These are phyloP conservation scores for Thamnophis elegans DNA, from an alignment of 2,797 vertebrate species.

Conservation along the genomic window DNA sequence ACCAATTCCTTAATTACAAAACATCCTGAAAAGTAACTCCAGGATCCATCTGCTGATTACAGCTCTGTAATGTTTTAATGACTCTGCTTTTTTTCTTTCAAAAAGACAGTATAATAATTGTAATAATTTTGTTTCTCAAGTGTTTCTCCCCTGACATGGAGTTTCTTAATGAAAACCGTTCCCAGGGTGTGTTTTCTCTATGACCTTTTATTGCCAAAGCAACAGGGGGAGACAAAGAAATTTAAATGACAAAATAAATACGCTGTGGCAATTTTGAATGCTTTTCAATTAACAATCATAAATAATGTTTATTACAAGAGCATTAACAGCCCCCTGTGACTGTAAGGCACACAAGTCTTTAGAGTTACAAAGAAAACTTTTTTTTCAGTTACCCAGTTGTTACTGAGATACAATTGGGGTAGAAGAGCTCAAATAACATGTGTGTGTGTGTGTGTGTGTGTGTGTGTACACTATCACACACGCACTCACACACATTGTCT, in stretches of 20 bases:
- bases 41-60: slow-evolving; percentile 44
- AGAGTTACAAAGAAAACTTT: slow-evolving; percentile 4
- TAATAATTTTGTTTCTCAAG: slow-evolving; percentile 49
- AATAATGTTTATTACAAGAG: slow-evolving; percentile 49
- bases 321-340: slow-evolving; percentile 28
- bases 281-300: slow-evolving; percentile 44
- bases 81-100: slow-evolving; percentile 42
- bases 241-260: slow-evolving; percentile 57
- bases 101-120: slow-evolving; percentile 40
- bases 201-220: slow-evolving; percentile 38
- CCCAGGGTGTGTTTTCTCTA: slow-evolving; percentile 13
- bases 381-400: not conserved
- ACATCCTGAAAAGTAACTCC: slow-evolving; percentile 48
- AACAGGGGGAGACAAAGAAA: slow-evolving; percentile 29
- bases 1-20: slow-evolving; percentile 59
- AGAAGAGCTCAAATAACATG: not conserved
- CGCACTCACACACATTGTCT: not conserved
- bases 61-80: slow-evolving; percentile 48
- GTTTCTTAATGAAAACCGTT: slow-evolving; percentile 49
- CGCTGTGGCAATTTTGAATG: slow-evolving; percentile 37
- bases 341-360: not conserved
- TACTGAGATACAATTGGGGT: not conserved
- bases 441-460: not conserved
- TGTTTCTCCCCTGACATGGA: slow-evolving; percentile 30
- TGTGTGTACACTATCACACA: accelerated